Conservation (phyloP, 2,797 vertebrate species). For the Tapera naevia region DNA sequence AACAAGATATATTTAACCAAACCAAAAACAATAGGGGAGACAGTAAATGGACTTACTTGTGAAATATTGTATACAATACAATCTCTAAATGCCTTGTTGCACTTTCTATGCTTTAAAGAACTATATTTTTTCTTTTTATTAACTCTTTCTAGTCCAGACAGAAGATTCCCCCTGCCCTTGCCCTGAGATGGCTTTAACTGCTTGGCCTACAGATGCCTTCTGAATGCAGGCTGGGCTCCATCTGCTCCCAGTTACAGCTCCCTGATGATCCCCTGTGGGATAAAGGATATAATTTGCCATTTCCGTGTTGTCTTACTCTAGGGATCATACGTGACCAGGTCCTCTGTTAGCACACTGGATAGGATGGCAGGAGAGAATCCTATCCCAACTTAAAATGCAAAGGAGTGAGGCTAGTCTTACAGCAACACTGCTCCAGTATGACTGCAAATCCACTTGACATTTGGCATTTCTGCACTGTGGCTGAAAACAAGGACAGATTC, state of each 20-base stretch:
- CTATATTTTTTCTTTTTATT: neutral
- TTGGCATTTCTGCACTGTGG: neutral
- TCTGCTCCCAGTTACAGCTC: neutral
- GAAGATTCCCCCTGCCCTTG: neutral
- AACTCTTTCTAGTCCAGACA: neutral
- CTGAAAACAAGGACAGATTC: neutral
- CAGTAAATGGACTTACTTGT: conserved; percentile 79
- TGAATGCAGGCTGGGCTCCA: neutral
- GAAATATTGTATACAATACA: conserved; percentile 74
- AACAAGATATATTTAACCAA: conserved; percentile 85
- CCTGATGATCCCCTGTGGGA: accelerated
- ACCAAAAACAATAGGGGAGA: conserved; percentile 82
- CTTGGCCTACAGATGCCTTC: neutral
- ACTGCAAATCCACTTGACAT: neutral
- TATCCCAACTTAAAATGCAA: accelerated
- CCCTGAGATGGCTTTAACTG: neutral
- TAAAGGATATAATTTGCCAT: neutral
- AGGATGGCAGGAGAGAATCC: neutral
- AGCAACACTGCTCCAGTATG: neutral
- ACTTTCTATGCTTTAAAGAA: conserved; percentile 69
- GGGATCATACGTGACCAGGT: accelerated
- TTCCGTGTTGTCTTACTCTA: neutral
- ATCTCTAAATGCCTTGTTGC: conserved; percentile 72
- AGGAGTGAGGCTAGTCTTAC: accelerated
- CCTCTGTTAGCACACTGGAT: neutral